Evolutionary conservation across 30 jellyfish, hydroid and myxozoan species (phyloP), one percentile per base, ranked within the genome.

Genomic region (Cassiopea xamachana): DNA sequence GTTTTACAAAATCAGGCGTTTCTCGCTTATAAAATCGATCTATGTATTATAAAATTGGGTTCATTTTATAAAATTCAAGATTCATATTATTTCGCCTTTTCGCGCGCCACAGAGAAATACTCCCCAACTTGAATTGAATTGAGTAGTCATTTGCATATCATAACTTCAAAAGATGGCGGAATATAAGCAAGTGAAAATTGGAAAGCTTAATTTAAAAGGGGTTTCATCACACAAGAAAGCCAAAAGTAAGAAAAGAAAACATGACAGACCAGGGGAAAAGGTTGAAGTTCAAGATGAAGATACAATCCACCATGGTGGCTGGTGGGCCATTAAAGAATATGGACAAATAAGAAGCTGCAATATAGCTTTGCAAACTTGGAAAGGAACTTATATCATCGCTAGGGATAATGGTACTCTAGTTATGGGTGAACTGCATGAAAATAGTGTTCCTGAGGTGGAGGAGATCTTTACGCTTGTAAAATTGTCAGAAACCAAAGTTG

Each of bases 271-370:
- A 44, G 94, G 69, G 1, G 92, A 69, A 48, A 75, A n/a, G 48
- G 82, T 19, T n/a, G 92, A 84, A 67, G 85, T 15, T 15, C 74
- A 74, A 59, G 97, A 94, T 84, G 98, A 92, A 39, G 99, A 96
- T 67, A 87, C 98, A 12, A 62, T 92, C 14, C 43, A 79, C 1
- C 98, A 96, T 82, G 98, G 98, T 68, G 99, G 99, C 3, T 96
- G 99, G 99, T 96, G 99, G 99, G 78, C 89, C 0, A 86, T 96
- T 13, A 86, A 90, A 60, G 93, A 75, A 19, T 96, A 87, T 78
- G 97, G 83, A 17, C 79, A 92, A 13, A n/a, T 93, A 12, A 62
- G 83, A 61, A 87, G 98, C 61, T 80, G 99, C 82, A 96, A 49
- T 50, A 85, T 96, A 50, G 97, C 97, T n/a, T 46, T 92, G 62